Conservation (phyloP, 2,888 invertebrate genomes). For the Rhingia campestris region DNA sequence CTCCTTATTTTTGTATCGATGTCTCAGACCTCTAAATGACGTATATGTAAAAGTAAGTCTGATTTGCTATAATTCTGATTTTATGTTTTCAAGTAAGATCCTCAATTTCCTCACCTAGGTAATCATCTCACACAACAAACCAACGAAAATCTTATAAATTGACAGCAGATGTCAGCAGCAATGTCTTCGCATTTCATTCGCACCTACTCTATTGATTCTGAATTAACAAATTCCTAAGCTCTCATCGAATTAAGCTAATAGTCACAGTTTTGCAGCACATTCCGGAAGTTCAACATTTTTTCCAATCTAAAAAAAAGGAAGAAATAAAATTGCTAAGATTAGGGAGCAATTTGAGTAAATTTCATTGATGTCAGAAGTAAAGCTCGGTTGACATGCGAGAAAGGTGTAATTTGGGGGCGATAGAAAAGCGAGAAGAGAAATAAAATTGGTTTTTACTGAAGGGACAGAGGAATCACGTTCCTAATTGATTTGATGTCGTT, state of each 20-base stretch:
- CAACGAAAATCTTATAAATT: no score
- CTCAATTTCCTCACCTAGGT: no score
- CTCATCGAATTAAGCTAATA: slow-evolving; percentile 30
- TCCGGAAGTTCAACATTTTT: slow-evolving; percentile 18
- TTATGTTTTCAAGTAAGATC: no score
- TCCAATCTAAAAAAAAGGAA: slow-evolving; percentile 4
- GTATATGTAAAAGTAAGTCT: no score
- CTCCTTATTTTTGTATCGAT: no score
- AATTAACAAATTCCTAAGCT: slow-evolving; percentile 9
- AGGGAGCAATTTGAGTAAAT: slow-evolving; percentile 65
- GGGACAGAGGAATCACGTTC: slow-evolving; percentile 61
- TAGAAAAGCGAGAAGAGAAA: slow-evolving; percentile 38
- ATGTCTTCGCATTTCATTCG: neutral
- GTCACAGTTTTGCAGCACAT: slow-evolving; percentile 11
- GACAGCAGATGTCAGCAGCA: no score
- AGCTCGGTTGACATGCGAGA: slow-evolving; percentile 62
- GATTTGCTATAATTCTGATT: no score
- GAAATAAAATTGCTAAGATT: slow-evolving; percentile 47
- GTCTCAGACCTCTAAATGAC: no score
- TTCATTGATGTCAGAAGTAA: slow-evolving; percentile 64
- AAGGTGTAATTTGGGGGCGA: slow-evolving; percentile 61
- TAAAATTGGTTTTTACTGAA: slow-evolving; percentile 62
- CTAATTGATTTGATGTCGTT: slow-evolving; percentile 71
- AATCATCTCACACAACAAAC: no score
- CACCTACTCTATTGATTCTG: slow-evolving; percentile 6